Conservation (phyloP, 2,113 vertebrate species). For the Cynocephalus volans region DNA sequence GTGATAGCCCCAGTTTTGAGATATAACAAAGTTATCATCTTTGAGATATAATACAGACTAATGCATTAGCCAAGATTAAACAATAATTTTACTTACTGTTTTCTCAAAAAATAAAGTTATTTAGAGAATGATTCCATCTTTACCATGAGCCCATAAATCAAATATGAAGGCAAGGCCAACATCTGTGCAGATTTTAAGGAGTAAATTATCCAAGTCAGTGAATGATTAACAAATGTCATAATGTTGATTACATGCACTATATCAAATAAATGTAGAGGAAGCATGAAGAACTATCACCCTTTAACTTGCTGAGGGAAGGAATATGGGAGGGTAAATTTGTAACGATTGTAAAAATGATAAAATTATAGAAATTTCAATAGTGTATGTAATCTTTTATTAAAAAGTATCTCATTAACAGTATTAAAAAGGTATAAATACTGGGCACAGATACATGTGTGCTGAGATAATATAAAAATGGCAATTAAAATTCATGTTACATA, state of each 20-base stretch:
- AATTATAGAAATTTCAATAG: neutral
- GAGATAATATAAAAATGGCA: conserved; percentile 13
- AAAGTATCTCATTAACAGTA: conserved; percentile 9
- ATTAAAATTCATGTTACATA: neutral
- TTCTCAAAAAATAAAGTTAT: conserved; percentile 6
- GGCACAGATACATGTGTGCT: neutral
- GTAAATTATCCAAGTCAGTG: neutral
- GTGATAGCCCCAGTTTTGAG: neutral
- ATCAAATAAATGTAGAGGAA: neutral
- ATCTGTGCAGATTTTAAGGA: neutral
- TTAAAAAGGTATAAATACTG: neutral
- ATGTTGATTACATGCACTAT: neutral
- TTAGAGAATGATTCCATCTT: neutral
- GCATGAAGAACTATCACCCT: neutral
- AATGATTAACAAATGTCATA: neutral
- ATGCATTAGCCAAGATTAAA: neutral
- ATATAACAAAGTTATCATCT: neutral
- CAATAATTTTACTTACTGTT: neutral
- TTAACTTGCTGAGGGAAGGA: neutral
- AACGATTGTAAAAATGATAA: neutral
- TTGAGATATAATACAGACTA: neutral
- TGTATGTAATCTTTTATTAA: neutral
- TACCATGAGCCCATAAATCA: neutral
- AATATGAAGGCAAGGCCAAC: neutral
- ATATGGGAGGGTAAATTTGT: neutral